phyloP scores from a whole-genome alignment of 2,888 invertebrate genomes.

The Lepetodrilus schrolli region DNA sequence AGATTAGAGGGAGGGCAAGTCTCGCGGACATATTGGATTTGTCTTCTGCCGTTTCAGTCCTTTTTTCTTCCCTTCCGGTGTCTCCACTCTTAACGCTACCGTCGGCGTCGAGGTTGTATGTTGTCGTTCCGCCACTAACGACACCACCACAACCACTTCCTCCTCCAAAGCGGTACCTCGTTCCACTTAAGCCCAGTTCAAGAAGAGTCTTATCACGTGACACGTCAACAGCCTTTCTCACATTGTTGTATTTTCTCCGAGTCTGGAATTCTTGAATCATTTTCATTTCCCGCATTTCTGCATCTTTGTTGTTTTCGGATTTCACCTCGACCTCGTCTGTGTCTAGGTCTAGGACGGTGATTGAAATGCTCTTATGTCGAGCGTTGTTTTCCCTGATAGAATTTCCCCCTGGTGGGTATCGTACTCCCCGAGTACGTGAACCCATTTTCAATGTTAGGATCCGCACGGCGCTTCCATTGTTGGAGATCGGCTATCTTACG shows the following conservation, averaged over 20 bases:
- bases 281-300: not conserved
- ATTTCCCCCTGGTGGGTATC: not conserved
- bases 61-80: not conserved
- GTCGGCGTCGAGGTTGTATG: not conserved
- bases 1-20: conserved; percentile 3
- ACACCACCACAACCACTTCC: not conserved
- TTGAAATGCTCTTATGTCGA: not conserved
- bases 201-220: conserved; percentile 1
- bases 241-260: not conserved
- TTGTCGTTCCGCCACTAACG: not conserved
- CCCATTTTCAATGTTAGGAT: not conserved
- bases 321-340: not conserved
- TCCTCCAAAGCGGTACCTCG: not conserved
- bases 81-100: not conserved
- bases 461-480: no score
- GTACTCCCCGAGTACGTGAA: conserved; percentile 1
- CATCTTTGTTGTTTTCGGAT: not conserved
- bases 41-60: no score
- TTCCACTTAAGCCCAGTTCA: conserved; percentile 11
- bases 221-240: not conserved
- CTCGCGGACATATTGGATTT: not conserved
- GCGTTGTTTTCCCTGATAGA: not conserved
- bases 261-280: conserved; percentile 20
- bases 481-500: no score
- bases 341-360: conserved; percentile 2